Conservation (phyloP, 2,888 invertebrate species). For the Chaetogeoica ovagalla region DNA sequence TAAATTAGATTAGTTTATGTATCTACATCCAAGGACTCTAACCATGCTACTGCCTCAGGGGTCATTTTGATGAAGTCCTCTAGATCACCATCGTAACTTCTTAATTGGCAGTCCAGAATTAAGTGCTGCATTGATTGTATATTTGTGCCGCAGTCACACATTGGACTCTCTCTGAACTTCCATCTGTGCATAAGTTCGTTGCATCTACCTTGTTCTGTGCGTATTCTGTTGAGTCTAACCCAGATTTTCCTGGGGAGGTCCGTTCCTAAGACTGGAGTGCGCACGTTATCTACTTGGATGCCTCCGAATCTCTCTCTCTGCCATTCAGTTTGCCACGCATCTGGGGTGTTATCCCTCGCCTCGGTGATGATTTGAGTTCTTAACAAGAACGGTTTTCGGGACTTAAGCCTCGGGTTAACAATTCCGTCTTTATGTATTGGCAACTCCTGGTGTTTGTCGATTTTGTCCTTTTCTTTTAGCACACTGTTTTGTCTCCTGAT, state of each 20-base stretch:
- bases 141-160: neutral
- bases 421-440: too few relatives aligned
- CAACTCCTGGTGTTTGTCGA: neutral
- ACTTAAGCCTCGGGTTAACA: too few relatives aligned
- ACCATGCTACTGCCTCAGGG: too few relatives aligned
- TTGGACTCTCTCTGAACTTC: slow-evolving; percentile 3
- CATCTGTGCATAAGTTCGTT: neutral
- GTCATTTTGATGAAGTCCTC: too few relatives aligned
- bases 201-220: neutral
- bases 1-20: too few relatives aligned
- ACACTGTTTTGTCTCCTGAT: slow-evolving; percentile 11
- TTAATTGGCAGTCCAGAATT: too few relatives aligned
- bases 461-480: slow-evolving; percentile 21
- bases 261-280: neutral
- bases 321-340: neutral
- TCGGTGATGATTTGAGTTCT: neutral
- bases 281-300: neutral
- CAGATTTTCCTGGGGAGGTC: slow-evolving; percentile 8
- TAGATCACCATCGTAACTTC: too few relatives aligned
- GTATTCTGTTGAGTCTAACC: neutral
- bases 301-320: neutral
- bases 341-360: neutral
- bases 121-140: neutral
- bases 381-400: neutral
- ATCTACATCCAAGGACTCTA: neutral